Evolutionary conservation across 1,140 invertebrate genomes (phyloP), one percentile per base, ranked within the genome.

Genomic region (Daktulosphaira vitifoliae): DNA sequence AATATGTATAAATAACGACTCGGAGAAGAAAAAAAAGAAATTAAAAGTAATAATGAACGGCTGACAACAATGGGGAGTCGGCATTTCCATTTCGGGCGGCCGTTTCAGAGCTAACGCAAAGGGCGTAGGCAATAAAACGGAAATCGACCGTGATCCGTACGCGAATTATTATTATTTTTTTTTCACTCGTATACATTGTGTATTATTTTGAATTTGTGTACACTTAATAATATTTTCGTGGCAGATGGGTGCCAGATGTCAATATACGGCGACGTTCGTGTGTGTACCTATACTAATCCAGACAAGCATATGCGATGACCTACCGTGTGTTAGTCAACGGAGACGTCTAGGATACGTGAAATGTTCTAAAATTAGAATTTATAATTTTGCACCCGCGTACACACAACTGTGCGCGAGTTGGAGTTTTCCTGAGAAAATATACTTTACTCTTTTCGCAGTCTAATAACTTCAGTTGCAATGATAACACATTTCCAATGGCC

Each of bases 181-280:
- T n/a, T 26, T n/a, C 48, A 6, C 7, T 46, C 16, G n/a, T 46
- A 46, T 20, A 22, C 52, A 39, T 26, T 23, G 42, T 33, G 16
- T 29, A 46, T n/a, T n/a, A n/a, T n/a, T n/a, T n/a, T n/a, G n/a
- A n/a, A n/a, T n/a, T n/a, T n/a, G 5, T 33, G 29, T 29, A 29
- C 16, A 16, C 29, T 26, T 33, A 62, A 62, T 62, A 29, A 62
- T 62, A 62, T 48, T 33, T 46, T 48, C 56, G 56, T 13, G 53
- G 42, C 56, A 62, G 56, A 62, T 62, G 56, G 56, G 42, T 33
- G 56, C 56, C 56, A 62, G 56, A 62, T 62, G 56, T 62, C 56
- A 62, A 62, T 48, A 62, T 29, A 33, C n/a, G 5, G 29, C 29
- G 39, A 7, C 39, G 39, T 44, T 44, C 4, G 5, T 5, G 23